These are phyloP conservation scores for Cinclus mexicanus DNA, from an alignment of 2,113 vertebrate species.

Conservation along the genomic window DNA sequence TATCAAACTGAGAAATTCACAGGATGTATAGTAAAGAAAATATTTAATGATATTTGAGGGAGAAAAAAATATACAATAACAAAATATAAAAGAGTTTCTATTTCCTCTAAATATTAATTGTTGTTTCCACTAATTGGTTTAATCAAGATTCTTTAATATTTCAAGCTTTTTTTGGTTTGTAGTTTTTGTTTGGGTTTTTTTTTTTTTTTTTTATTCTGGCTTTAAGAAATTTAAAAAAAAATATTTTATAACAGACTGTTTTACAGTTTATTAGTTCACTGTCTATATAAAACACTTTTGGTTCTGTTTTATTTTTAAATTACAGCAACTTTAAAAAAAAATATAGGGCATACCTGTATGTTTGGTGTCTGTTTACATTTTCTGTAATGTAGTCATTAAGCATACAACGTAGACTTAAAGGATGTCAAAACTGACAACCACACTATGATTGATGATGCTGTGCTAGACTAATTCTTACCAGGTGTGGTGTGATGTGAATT, in stretches of 20 bases:
- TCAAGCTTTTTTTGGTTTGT: not conserved
- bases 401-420: constrained; percentile 79
- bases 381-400: constrained; percentile 86
- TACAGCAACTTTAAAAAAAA: constrained; percentile 45
- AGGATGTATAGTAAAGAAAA: not conserved
- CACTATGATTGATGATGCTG: constrained; percentile 83
- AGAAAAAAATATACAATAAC: not conserved
- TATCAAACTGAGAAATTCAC: constrained; percentile 38
- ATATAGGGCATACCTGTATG: constrained; percentile 74
- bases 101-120: not conserved
- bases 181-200: not conserved
- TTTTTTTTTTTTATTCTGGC: not conserved
- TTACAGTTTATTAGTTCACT: not conserved
- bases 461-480: constrained; percentile 87
- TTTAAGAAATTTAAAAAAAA: not conserved
- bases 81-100: not conserved
- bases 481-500: constrained; percentile 85
- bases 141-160: not conserved
- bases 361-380: constrained; percentile 85
- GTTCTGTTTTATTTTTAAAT: constrained; percentile 24
- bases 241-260: not conserved
- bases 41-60: not conserved
- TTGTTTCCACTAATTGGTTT: not conserved
- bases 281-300: not conserved
- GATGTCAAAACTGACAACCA: constrained; percentile 84